Evolutionary conservation across 2,113 vertebrate genomes (phyloP).

Genomic region (Pitta sordida): DNA sequence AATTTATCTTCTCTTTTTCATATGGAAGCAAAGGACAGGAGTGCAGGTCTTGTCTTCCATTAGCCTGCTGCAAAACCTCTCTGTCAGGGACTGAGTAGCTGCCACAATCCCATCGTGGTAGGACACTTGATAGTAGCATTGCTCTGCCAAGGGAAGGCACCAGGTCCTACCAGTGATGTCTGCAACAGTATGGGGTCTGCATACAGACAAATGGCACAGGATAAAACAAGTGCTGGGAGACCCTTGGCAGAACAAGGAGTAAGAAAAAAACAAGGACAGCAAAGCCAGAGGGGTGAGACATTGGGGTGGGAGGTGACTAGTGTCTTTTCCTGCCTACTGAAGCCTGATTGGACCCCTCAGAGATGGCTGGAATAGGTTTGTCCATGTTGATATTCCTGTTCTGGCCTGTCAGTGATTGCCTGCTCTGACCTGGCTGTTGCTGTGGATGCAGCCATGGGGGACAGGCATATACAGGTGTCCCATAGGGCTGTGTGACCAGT

Average conservation of each 20-base stretch:
- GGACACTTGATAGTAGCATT: neutral
- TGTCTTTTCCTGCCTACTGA: neutral
- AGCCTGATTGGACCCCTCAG: neutral
- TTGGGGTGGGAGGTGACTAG: neutral
- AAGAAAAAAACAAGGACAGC: neutral
- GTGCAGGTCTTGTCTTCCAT: neutral
- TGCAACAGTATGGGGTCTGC: neutral
- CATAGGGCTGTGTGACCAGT: neutral
- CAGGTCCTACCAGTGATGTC: neutral
- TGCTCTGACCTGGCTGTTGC: neutral
- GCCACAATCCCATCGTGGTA: rapidly evolving
- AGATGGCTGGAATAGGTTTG: neutral
- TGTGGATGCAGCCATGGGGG: neutral
- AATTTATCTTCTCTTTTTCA: neutral
- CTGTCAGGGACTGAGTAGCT: neutral
- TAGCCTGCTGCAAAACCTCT: neutral
- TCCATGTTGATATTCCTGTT: neutral
- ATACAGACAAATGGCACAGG: neutral
- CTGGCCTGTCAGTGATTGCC: rapidly evolving
- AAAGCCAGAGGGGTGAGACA: neutral
- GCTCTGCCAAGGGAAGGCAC: neutral
- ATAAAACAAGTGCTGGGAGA: rapidly evolving
- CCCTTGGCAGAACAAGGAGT: neutral
- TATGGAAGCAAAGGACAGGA: neutral
- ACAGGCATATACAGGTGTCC: neutral